Evolutionary conservation across 2,797 vertebrate species (phyloP), one percentile per base, ranked within the genome.

Genomic region (Phaenicophaeus curvirostris): DNA sequence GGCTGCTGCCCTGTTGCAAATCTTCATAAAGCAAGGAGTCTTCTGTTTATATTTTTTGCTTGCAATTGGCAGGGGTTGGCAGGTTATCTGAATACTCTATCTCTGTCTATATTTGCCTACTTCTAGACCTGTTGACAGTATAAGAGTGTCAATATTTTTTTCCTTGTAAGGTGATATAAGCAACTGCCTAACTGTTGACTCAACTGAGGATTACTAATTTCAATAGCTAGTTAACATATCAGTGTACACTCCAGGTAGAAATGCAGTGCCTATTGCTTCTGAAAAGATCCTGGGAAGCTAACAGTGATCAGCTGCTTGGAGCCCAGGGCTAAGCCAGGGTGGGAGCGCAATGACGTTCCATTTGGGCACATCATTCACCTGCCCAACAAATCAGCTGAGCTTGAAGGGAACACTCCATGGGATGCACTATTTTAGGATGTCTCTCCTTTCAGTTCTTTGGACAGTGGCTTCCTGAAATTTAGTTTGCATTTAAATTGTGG

Each of bases 201-300:
- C 92, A 96, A 91, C 50, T 41, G 68, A 65, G 92, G 93, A 97
- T 96, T 96, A 96, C 73, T 96, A 87, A 95, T 93, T 95, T 96
- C 88, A 93, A 95, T 61, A 94, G 93, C 84, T 95, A 96, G 90
- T 94, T 93, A 95, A 93, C 85, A 95, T 94, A 87, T 86, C 59
- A 68, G 50, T 33, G 84, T 93, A 75, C 41, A 48, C 85, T 96
- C 76, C 54, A 95, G 35, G 54, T 55, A 89, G 50, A 83, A 89
- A 71, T 81, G 87, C 51, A 66, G 57, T 63, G 71, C 20, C 75
- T 96, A 53, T 85, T 89, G 48, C 67, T 94, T 96, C 74, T 89
- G 68, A 87, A 84, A 85, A 61, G 72, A 77, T 65, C 82, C 62
- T 83, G 63, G 51, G 89, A 93, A 91, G 58, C 17, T 53, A 69